These are phyloP conservation scores for Eurytoma adleriae DNA, from an alignment of 2,888 invertebrate species.

Conservation along the genomic window DNA sequence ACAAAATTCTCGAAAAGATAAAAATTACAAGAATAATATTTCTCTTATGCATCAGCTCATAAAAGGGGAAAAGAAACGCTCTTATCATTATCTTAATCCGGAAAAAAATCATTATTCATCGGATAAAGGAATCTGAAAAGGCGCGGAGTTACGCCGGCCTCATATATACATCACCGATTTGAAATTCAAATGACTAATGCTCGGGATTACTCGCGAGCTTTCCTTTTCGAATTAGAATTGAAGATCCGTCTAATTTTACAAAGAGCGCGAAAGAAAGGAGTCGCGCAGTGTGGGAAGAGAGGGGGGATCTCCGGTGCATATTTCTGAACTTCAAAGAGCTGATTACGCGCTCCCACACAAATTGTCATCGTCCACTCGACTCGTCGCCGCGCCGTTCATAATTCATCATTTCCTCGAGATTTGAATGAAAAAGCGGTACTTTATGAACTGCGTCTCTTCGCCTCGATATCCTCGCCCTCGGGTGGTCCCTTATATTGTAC, in stretches of 20 bases:
- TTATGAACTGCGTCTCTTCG: slow-evolving; percentile 35
- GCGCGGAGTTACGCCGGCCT: slow-evolving; percentile 3
- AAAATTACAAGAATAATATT: slow-evolving; percentile 3
- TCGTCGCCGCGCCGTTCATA: slow-evolving; percentile 37
- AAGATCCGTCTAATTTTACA: slow-evolving; percentile 50
- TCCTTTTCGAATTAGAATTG: slow-evolving; percentile 49
- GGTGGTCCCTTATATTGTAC: neutral
- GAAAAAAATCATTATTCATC: slow-evolving; percentile 41
- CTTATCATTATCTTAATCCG: neutral
- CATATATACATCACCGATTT: slow-evolving; percentile 30
- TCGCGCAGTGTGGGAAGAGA: neutral
- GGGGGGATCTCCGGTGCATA: slow-evolving; percentile 18
- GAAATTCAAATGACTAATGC: slow-evolving; percentile 53
- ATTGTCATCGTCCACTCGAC: slow-evolving; percentile 24
- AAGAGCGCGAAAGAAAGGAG: slow-evolving; percentile 6
- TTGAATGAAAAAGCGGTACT: slow-evolving; percentile 48
- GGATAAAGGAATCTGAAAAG: slow-evolving; percentile 1
- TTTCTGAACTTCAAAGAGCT: slow-evolving; percentile 46
- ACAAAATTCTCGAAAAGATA: too few relatives aligned
- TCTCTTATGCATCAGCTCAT: neutral
- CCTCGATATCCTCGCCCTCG: slow-evolving; percentile 16
- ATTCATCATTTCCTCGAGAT: slow-evolving; percentile 51
- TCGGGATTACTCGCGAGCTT: slow-evolving; percentile 17
- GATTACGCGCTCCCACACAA: slow-evolving; percentile 43
- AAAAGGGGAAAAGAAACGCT: neutral